Base-by-base conservation (phyloP, 2,113 vertebrate genomes). In the Cyprinodon brontotheroides region DNA sequence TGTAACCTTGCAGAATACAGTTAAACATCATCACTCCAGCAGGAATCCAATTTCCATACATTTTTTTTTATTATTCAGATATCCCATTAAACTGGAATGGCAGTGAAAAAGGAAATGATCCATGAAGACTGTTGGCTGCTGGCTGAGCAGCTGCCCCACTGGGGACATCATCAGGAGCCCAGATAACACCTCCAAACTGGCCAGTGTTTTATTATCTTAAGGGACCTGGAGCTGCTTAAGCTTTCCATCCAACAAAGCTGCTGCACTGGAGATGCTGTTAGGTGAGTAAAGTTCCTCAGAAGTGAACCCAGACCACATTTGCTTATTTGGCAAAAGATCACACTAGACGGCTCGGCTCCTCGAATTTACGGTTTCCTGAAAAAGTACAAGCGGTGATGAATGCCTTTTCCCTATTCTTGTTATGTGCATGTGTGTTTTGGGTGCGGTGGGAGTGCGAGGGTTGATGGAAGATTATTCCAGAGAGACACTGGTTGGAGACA, bases 401-500 rank as follows among this genome's bases (percentile, higher is more conserved):
- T 86, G 92, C 83, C 90, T 82, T 73, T 59, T 81, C 84, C 81
- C 40, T 57, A 72, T 64, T 79, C 41, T 72, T 62, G 64, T 72
- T 74, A 69, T 84, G 74, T 82, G 38, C 72, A 68, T 74, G 86
- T 67, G 57, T 48, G 40, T 36, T 74, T 60, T 17, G 38, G 62
- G 69, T 68, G 62, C 5, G 63, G 84, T 20, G 17, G 72, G 72
- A 77, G 74, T 85, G 81, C 82, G 80, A 86, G 84, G 87, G 87
- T 81, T 90, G 87, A 90, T 76, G 68, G 73, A 59, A 14, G 64
- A 89, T 64, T 86, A 80, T 89, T 86, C 88, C 86, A 85, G 84
- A 74, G 87, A 92, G 90, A 92, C 90, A 86, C 65, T 86, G 53
- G 79, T 86, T 91, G 90, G 92, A 94, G 93, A 93, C 92, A 89